Evolutionary conservation across 2,888 invertebrate genomes (phyloP).

Genomic region (Enchytraeus crypticus): DNA sequence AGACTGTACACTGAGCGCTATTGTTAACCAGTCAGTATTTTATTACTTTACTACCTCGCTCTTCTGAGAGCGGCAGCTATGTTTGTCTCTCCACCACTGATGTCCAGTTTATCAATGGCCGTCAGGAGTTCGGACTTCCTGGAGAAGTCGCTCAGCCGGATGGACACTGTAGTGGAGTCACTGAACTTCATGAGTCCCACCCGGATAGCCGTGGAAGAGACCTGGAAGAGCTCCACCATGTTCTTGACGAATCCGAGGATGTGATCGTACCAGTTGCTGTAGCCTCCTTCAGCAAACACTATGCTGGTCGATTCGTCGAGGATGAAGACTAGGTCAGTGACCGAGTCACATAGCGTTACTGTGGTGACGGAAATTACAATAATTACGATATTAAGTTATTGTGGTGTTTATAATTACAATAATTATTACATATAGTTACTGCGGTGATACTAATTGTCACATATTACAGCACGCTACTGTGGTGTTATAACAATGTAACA

Average conservation of each 20-base stretch:
- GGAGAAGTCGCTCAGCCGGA: background rate
- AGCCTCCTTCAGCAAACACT: no score
- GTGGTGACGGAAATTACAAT: background rate
- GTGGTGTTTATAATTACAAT: no score
- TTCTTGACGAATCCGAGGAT: constrained; percentile 11
- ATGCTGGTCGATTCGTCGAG: constrained; percentile 11
- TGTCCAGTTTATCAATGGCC: constrained; percentile 2
- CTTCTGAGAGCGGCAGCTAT: constrained; percentile 3
- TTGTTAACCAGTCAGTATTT: no score
- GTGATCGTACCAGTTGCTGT: background rate
- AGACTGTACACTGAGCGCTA: no score
- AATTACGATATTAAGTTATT: no score
- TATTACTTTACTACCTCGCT: no score
- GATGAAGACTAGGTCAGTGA: constrained; percentile 4
- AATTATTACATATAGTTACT: no score
- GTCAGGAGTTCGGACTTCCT: background rate
- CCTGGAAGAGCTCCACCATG: constrained; percentile 10
- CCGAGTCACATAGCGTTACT: constrained; percentile 2
- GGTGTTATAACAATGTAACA: no score
- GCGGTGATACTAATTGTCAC: no score
- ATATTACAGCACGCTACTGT: no score
- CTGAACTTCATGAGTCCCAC: constrained; percentile 11
- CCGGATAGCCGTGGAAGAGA: constrained; percentile 1
- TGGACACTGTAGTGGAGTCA: background rate
- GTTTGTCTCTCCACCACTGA: constrained; percentile 16